Evolutionary conservation across 2,888 invertebrate genomes (phyloP).

Genomic region (Leucozona laternaria): DNA sequence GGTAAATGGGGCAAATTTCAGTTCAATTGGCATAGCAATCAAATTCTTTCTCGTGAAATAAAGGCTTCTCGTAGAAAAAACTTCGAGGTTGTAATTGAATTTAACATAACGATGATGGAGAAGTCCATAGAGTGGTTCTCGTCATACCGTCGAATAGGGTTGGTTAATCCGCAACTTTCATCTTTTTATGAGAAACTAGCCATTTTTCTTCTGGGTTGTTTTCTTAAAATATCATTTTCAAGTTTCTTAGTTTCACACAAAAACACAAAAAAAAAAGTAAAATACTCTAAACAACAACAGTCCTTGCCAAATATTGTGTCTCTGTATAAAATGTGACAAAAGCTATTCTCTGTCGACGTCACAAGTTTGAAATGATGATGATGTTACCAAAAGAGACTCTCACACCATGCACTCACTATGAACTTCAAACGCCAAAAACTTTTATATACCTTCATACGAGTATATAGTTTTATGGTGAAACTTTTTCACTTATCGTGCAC

Average conservation of each 20-base stretch:
- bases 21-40: too few relatives aligned
- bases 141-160: too few relatives aligned
- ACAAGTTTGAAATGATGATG: slow-evolving; percentile 59
- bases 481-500: slow-evolving; percentile 78
- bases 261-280: background rate
- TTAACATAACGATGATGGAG: too few relatives aligned
- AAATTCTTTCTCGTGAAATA: too few relatives aligned
- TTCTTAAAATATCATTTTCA: background rate
- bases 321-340: slow-evolving; percentile 23
- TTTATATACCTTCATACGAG: background rate
- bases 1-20: too few relatives aligned
- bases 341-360: slow-evolving; percentile 51
- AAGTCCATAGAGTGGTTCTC: too few relatives aligned
- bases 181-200: too few relatives aligned
- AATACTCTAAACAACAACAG: background rate
- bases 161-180: too few relatives aligned
- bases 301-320: background rate
- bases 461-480: slow-evolving; percentile 77
- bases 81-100: too few relatives aligned
- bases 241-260: background rate
- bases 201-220: background rate
- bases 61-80: too few relatives aligned
- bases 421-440: slow-evolving; percentile 74
- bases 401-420: slow-evolving; percentile 45
- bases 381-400: slow-evolving; percentile 50